Conservation (phyloP, 2,797 vertebrate genomes). For the Karalla daura region DNA sequence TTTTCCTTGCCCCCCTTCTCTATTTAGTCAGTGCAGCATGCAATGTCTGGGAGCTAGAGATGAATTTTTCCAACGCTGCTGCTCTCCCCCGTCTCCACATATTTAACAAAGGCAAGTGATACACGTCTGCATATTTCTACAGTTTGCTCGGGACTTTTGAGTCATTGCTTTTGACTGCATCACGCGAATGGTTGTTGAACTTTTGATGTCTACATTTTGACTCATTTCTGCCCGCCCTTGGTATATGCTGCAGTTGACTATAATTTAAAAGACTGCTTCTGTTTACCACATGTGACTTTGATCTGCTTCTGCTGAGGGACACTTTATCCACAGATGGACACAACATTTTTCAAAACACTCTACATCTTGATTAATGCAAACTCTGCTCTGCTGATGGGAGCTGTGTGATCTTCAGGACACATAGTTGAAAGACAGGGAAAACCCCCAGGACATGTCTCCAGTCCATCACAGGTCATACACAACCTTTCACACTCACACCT, state of each 20-base stretch:
- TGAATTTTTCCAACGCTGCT: not conserved
- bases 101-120: not conserved
- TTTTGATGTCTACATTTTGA: not conserved
- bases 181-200: not conserved
- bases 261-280: no score
- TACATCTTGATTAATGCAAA: no score
- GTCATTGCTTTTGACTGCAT: not conserved
- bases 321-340: no score
- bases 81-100: not conserved
- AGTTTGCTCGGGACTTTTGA: not conserved
- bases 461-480: no score
- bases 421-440: no score
- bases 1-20: conserved; percentile 21
- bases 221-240: not conserved
- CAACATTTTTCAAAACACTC: no score
- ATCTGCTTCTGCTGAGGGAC: no score
- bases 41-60: conserved; percentile 10
- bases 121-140: not conserved
- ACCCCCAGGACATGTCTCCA: no score
- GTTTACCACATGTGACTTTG: no score
- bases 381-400: no score
- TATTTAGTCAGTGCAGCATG: conserved; percentile 33
- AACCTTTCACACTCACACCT: no score
- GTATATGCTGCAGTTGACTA: accelerated
- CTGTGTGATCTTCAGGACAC: no score